Conservation (phyloP, 2,797 vertebrate species). For the Streptopelia turtur region DNA sequence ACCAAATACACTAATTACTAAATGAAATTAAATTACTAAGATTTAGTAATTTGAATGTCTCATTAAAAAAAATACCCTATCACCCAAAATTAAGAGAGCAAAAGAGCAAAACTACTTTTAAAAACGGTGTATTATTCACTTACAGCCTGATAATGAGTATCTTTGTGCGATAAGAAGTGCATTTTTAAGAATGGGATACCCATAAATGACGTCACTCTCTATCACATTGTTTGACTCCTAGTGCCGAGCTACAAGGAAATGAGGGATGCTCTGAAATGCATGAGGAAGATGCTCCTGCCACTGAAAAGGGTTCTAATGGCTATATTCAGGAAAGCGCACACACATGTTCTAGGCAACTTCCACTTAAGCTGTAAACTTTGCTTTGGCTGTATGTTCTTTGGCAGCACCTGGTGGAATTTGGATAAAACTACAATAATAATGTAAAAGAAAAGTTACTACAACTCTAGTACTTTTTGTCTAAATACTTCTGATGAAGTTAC, state of each 20-base stretch:
- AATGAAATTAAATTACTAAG: too few species aligned
- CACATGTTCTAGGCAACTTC: conserved; percentile 20
- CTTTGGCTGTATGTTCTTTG: conserved; percentile 79
- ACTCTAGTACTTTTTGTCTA: not conserved
- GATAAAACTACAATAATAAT: conserved; percentile 78
- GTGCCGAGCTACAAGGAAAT: not conserved
- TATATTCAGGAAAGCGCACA: not conserved
- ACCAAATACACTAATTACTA: not conserved
- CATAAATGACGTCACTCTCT: not conserved
- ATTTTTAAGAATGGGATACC: not conserved
- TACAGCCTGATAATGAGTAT: not conserved
- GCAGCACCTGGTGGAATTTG: conserved; percentile 86
- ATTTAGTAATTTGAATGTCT: not conserved
- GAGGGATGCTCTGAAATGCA: rapidly evolving
- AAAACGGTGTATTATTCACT: not conserved
- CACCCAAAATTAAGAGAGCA: not conserved
- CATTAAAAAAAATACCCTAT: not conserved
- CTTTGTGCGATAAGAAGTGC: rapidly evolving
- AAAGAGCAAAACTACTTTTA: not conserved
- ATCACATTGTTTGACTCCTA: not conserved
- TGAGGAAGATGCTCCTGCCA: not conserved
- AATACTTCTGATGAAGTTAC: not conserved
- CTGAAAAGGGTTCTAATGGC: not conserved
- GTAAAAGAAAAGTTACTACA: not conserved
- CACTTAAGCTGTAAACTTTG: conserved; percentile 40